These are phyloP conservation scores for Halictus rubicundus DNA, from an alignment of 1,140 invertebrate species.

Conservation along the genomic window DNA sequence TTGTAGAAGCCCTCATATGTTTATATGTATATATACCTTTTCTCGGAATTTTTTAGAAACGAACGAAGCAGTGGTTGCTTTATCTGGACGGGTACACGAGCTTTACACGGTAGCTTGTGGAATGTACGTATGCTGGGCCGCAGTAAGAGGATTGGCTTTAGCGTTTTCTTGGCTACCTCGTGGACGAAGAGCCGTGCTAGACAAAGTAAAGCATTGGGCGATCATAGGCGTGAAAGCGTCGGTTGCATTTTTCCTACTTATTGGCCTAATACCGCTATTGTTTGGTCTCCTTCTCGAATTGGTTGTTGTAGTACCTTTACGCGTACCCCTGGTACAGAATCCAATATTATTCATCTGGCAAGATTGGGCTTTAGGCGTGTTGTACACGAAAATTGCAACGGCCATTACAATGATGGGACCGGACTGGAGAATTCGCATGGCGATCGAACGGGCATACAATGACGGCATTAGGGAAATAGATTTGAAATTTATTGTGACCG, in stretches of 20 bases:
- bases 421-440: conserved; percentile 94
- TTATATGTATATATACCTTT: no score
- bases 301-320: conserved; percentile 94
- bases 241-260: conserved; percentile 88
- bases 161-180: conserved; percentile 93
- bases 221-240: conserved; percentile 85
- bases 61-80: conserved; percentile 64
- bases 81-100: conserved; percentile 91
- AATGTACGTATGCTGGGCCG: conserved; percentile 95
- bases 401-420: conserved; percentile 98
- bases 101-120: conserved; percentile 97
- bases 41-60: conserved; percentile 58
- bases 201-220: conserved; percentile 89
- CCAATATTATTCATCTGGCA: conserved; percentile 97
- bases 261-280: conserved; percentile 95
- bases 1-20: no score
- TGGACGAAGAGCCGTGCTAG: conserved; percentile 89
- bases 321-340: conserved; percentile 96
- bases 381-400: conserved; percentile 99
- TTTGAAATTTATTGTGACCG: conserved; percentile 90
- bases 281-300: conserved; percentile 95
- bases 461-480: conserved; percentile 97
- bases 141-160: conserved; percentile 88
- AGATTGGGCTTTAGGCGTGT: conserved; percentile 97
- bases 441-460: conserved; percentile 93